A percentile compares a stretch with the other conserved stretches of the same genome.
phyloP scores from a whole-genome alignment of 2,888 invertebrate species.

The Hirtodrosophila duncani region DNA sequence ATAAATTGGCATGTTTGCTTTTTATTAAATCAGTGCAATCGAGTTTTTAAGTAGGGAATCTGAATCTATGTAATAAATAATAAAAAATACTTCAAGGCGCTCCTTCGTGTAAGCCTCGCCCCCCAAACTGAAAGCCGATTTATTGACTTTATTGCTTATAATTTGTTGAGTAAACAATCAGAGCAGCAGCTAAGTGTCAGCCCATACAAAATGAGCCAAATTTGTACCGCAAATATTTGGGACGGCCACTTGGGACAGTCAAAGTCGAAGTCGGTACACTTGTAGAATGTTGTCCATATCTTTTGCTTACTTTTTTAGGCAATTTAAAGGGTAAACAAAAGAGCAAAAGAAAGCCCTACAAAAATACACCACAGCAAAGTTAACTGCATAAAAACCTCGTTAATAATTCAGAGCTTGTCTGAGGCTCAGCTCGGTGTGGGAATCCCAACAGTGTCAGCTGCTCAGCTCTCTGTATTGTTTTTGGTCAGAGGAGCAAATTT shows the following conservation, averaged over 20 bases:
- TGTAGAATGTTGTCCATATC: neutral
- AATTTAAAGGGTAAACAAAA: conserved; percentile 46
- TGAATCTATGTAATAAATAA: no score
- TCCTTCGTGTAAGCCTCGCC: conserved; percentile 14
- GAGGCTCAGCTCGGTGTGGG: conserved; percentile 4
- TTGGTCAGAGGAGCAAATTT: conserved; percentile 41
- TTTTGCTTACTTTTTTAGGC: conserved; percentile 48
- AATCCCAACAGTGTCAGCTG: conserved; percentile 44
- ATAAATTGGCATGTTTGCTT: no score
- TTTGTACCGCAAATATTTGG: conserved; percentile 58
- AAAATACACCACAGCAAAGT: conserved; percentile 7
- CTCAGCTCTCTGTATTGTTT: conserved; percentile 3
- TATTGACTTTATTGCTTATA: conserved; percentile 41
- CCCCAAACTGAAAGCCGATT: conserved; percentile 41
- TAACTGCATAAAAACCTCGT: conserved; percentile 51
- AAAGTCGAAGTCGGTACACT: neutral
- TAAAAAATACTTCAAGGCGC: no score
- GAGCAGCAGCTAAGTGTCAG: conserved; percentile 4
- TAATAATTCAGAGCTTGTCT: conserved; percentile 61
- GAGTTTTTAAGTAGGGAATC: no score
- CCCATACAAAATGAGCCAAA: no score
- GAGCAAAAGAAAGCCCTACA: neutral
- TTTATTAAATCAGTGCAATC: no score
- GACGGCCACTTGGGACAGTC: conserved; percentile 22
- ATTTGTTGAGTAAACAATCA: conserved; percentile 32